Evolutionary conservation across 2,113 vertebrate genomes (phyloP).

Genomic region (Columba janthina): DNA sequence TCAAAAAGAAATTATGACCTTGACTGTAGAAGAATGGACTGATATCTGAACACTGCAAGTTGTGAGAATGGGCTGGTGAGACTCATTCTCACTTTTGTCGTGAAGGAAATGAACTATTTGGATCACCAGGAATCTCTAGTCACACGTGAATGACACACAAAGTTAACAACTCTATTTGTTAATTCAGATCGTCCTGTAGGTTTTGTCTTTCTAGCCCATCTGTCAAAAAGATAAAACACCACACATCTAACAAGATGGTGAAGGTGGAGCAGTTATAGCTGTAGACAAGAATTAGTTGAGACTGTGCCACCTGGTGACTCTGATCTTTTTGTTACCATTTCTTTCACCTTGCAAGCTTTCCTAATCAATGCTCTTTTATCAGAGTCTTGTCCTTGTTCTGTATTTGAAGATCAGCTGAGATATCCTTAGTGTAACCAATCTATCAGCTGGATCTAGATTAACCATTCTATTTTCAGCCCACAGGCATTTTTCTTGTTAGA

Average conservation of each 20-base stretch:
- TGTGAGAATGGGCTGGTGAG: not conserved
- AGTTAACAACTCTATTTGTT: not conserved
- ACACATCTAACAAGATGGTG: not conserved
- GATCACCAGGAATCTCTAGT: not conserved
- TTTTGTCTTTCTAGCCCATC: conserved; percentile 5
- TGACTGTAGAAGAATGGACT: not conserved
- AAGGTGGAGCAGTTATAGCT: not conserved
- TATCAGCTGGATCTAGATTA: conserved; percentile 12
- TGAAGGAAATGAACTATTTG: not conserved
- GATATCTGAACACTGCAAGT: not conserved
- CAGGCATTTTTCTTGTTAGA: conserved; percentile 13
- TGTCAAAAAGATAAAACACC: not conserved
- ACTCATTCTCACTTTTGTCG: not conserved
- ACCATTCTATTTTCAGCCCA: conserved; percentile 12
- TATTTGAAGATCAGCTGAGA: conserved; percentile 22
- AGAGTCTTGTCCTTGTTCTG: not conserved
- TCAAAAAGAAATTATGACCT: not conserved
- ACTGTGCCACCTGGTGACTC: not conserved
- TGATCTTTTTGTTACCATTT: not conserved
- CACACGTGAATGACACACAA: not conserved
- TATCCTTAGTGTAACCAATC: not conserved
- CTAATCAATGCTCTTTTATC: not conserved
- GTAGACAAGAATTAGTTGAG: not conserved
- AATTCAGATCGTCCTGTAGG: not conserved
- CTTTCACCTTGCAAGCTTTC: not conserved